These are phyloP conservation scores for Luscinia megarhynchos DNA, from an alignment of 2,797 vertebrate genomes.

Conservation along the genomic window DNA sequence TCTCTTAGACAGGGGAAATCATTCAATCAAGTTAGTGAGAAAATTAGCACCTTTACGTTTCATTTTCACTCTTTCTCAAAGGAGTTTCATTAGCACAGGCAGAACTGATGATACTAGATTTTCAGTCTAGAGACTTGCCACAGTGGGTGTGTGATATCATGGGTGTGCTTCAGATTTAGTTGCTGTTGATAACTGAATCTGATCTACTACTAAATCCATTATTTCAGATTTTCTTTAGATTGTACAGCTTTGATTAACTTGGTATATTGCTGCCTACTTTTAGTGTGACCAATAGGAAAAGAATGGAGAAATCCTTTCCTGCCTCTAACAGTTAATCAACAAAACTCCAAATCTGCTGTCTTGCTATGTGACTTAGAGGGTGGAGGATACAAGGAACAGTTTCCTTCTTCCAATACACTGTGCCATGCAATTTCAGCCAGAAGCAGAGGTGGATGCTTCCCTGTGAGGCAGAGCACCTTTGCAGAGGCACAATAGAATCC, in stretches of 20 bases:
- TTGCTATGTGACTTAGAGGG: neutral
- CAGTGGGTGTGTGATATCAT: neutral
- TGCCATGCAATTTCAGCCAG: neutral
- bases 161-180: neutral
- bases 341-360: neutral
- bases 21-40: slow-evolving; percentile 49
- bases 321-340: neutral
- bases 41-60: slow-evolving; percentile 52
- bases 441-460: neutral
- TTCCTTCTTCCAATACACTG: neutral
- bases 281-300: neutral
- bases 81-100: slow-evolving; percentile 23
- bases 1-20: slow-evolving; percentile 38
- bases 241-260: neutral
- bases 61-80: slow-evolving; percentile 22
- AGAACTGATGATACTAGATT: slow-evolving; percentile 24
- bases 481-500: neutral
- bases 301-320: neutral
- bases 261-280: neutral
- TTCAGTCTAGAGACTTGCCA: neutral
- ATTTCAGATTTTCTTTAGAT: neutral
- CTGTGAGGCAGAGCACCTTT: neutral
- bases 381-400: neutral
- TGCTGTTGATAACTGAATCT: neutral
- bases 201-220: neutral